Evolutionary conservation across 2,113 vertebrate species (phyloP).

Genomic region (Psettodes erumei): DNA sequence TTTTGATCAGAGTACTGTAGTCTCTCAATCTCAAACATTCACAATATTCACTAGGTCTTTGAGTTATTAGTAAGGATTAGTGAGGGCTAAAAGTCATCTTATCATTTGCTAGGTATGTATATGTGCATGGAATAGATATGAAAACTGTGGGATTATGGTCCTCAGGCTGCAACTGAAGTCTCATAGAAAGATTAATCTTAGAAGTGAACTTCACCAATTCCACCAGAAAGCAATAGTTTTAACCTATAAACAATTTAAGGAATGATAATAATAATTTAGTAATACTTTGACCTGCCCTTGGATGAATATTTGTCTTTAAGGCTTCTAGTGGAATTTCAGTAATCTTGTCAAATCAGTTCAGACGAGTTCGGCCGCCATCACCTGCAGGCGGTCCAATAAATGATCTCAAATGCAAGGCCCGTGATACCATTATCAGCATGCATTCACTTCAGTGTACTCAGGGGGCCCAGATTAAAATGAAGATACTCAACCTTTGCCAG

Average conservation of each 20-base stretch:
- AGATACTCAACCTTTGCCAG: slow-evolving; percentile 41
- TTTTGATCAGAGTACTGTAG: neutral
- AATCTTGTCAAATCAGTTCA: neutral
- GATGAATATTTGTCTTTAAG: slow-evolving; percentile 4
- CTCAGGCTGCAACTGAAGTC: neutral
- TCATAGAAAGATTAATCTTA: neutral
- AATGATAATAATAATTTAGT: neutral
- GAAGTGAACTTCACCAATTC: neutral
- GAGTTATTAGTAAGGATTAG: neutral
- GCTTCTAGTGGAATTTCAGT: neutral
- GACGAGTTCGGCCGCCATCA: neutral
- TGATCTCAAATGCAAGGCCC: slow-evolving; percentile 20
- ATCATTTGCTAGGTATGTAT: neutral
- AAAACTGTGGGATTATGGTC: neutral
- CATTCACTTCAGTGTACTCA: slow-evolving; percentile 8
- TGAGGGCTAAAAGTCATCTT: neutral
- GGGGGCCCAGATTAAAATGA: slow-evolving; percentile 19
- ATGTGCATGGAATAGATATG: neutral
- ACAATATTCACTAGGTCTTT: neutral
- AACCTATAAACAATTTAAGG: neutral
- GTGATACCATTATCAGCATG: slow-evolving; percentile 8
- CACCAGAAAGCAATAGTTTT: neutral
- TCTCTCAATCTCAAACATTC: neutral
- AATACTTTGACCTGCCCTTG: neutral
- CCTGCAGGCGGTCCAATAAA: slow-evolving; percentile 16